Conservation (phyloP, 2,888 invertebrate genomes). For the Hypomecis atomaria region DNA sequence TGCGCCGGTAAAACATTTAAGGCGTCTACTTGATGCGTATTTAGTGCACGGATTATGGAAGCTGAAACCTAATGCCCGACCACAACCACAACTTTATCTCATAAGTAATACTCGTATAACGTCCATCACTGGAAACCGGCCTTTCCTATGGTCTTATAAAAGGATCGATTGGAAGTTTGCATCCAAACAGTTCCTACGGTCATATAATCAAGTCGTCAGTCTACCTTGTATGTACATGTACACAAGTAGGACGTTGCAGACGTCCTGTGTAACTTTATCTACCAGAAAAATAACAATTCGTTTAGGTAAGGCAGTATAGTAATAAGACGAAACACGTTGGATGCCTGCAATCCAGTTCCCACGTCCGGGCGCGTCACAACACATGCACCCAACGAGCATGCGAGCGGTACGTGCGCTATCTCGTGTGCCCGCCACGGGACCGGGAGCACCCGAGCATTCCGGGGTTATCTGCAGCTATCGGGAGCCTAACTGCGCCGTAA, state of each 20-base stretch:
- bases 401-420: conserved; percentile 28
- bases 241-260: too few species aligned
- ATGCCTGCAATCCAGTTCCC: conserved; percentile 11
- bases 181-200: too few species aligned
- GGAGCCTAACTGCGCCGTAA: conserved; percentile 23
- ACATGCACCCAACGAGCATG: conserved; percentile 6
- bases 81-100: background rate
- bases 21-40: background rate
- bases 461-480: conserved; percentile 29
- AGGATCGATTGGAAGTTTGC: too few species aligned
- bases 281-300: too few species aligned
- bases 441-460: conserved; percentile 5
- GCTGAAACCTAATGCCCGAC: background rate
- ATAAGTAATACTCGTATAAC: too few species aligned
- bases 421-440: conserved; percentile 1
- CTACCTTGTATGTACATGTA: too few species aligned
- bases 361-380: conserved; percentile 8
- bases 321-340: background rate
- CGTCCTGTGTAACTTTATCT: too few species aligned
- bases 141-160: too few species aligned
- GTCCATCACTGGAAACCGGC: too few species aligned
- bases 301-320: too few species aligned
- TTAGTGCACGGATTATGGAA: background rate
- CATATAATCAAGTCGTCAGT: too few species aligned
- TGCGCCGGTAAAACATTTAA: background rate